A percentile compares a stretch with the other conserved stretches of the same genome.
phyloP scores from a whole-genome alignment of 1,140 invertebrate genomes.

The Venustaconcha ellipsiformis region DNA sequence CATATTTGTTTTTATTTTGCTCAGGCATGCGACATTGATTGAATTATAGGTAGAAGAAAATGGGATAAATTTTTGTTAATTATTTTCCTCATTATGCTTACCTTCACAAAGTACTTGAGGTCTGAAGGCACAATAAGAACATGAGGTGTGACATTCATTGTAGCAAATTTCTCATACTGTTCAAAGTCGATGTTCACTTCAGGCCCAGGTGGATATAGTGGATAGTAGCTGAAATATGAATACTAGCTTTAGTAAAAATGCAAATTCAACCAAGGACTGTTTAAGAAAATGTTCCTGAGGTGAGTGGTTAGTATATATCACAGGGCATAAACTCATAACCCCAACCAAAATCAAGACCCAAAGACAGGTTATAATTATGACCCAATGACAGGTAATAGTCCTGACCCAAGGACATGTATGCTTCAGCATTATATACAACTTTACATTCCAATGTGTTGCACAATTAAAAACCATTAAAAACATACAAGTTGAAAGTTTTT shows the following conservation, averaged over 20 bases:
- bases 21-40: no score
- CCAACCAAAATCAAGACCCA: background rate
- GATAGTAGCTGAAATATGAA: conserved; percentile 76
- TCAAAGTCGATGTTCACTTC: conserved; percentile 79
- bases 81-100: conserved; percentile 48
- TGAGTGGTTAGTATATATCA: background rate
- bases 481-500: no score
- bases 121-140: conserved; percentile 87
- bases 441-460: no score
- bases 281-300: background rate
- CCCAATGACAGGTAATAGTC: background rate
- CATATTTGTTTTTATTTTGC: no score
- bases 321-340: background rate
- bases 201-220: conserved; percentile 80
- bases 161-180: conserved; percentile 72
- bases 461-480: no score
- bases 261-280: background rate
- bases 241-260: background rate
- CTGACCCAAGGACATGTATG: background rate
- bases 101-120: conserved; percentile 85
- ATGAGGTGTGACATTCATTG: conserved; percentile 78
- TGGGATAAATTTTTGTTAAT: background rate
- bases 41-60: background rate
- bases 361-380: background rate
- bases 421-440: no score